Evolutionary conservation across 2,797 vertebrate genomes (phyloP).

Genomic region (Mus spretus): DNA sequence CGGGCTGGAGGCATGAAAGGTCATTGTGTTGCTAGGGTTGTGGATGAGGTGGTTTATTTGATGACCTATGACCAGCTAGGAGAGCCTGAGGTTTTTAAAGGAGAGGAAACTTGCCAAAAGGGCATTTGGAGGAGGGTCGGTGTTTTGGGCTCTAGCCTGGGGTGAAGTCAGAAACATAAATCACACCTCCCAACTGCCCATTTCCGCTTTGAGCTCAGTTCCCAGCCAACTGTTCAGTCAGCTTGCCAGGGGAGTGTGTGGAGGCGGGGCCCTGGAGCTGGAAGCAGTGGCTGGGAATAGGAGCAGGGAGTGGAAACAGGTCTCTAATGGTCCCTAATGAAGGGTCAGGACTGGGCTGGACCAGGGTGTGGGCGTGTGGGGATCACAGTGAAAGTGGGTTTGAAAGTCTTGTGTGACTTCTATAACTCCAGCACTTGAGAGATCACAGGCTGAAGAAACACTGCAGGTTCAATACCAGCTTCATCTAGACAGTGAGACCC

Average conservation of each 20-base stretch:
- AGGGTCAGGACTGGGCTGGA: neutral
- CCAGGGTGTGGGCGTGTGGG: neutral
- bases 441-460: neutral
- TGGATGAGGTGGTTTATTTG: neutral
- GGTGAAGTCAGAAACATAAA: slow-evolving; percentile 84
- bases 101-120: slow-evolving; percentile 58
- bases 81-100: slow-evolving; percentile 65
- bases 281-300: slow-evolving; percentile 1
- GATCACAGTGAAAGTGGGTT: neutral
- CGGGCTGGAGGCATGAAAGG: slow-evolving; percentile 5
- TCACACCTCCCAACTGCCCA: slow-evolving; percentile 79
- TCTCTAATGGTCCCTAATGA: neutral
- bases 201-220: slow-evolving; percentile 77
- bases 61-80: slow-evolving; percentile 57
- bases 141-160: slow-evolving; percentile 70
- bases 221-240: slow-evolving; percentile 71
- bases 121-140: slow-evolving; percentile 60
- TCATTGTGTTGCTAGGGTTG: neutral
- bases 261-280: slow-evolving; percentile 64
- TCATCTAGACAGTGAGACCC: neutral
- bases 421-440: neutral
- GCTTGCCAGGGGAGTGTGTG: slow-evolving; percentile 60
- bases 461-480: neutral
- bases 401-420: neutral
- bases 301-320: neutral